phyloP scores from a whole-genome alignment of 1,140 invertebrate species.

The Lasioglossum albipes region DNA sequence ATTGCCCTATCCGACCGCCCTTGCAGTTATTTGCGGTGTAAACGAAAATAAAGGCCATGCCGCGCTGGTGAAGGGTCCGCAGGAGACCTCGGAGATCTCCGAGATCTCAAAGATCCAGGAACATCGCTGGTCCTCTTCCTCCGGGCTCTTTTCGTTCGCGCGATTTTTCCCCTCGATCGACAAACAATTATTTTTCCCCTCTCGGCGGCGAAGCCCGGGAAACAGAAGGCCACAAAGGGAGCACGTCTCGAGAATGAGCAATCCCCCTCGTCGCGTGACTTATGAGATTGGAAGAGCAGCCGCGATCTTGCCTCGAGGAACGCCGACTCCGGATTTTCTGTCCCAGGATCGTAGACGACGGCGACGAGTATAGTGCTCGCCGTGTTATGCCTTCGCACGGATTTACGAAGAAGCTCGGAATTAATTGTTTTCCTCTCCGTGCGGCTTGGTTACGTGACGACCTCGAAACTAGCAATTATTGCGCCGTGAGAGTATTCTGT shows the following conservation, averaged over 20 bases:
- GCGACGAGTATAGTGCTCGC: too few species aligned
- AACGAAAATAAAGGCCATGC: conserved; percentile 58
- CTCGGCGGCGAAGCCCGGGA: neutral
- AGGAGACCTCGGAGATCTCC: neutral
- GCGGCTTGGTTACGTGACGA: too few species aligned
- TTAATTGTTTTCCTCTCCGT: too few species aligned
- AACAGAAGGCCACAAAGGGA: conserved; percentile 50
- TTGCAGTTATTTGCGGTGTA: conserved; percentile 60
- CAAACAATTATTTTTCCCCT: conserved; percentile 61
- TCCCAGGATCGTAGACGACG: too few species aligned
- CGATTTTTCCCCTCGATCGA: conserved; percentile 41
- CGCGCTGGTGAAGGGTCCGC: neutral
- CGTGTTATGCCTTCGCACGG: too few species aligned
- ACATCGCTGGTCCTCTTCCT: neutral
- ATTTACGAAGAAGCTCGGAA: too few species aligned
- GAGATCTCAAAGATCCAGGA: neutral
- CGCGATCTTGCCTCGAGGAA: conserved; percentile 14
- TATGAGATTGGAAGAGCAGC: conserved; percentile 37
- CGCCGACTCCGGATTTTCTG: neutral
- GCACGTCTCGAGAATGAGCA: conserved; percentile 46
- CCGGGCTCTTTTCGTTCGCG: neutral
- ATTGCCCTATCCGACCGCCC: conserved; percentile 25
- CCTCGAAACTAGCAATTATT: too few species aligned
- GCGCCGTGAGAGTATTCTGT: too few species aligned
- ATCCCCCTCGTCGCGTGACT: conserved; percentile 37